Evolutionary conservation across 2,797 vertebrate species (phyloP).

Genomic region (Taeniopygia guttata): DNA sequence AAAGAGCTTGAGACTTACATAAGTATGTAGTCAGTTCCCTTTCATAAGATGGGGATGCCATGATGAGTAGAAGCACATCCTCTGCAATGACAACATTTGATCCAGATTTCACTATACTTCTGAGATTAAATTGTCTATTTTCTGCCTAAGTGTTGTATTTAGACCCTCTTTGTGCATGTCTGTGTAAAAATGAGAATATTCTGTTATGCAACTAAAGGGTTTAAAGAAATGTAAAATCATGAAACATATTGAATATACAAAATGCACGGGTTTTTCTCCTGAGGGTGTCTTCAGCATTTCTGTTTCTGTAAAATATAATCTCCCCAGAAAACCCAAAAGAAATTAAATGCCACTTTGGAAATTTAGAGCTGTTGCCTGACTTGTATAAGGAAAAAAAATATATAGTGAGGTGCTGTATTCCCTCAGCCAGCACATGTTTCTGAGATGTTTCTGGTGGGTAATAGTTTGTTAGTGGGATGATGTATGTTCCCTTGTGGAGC

Average conservation of each 20-base stretch:
- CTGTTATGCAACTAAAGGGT: neutral
- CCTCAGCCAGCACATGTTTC: conserved; percentile 7
- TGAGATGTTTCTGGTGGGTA: conserved; percentile 19
- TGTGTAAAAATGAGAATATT: neutral
- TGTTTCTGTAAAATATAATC: neutral
- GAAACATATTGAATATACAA: neutral
- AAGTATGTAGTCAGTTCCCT: neutral
- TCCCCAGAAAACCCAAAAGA: neutral
- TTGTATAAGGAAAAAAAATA: neutral
- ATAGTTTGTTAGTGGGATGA: conserved; percentile 53
- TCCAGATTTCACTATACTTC: neutral
- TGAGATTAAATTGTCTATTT: neutral
- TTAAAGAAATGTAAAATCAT: neutral
- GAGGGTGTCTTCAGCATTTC: neutral
- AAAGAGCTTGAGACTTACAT: neutral
- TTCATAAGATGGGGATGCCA: neutral
- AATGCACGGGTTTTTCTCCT: neutral
- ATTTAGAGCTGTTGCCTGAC: neutral
- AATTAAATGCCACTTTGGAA: neutral
- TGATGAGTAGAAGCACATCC: neutral
- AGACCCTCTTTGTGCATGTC: neutral
- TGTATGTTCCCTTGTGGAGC: conserved; percentile 15
- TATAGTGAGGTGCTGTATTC: conserved; percentile 15
- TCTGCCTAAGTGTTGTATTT: neutral
- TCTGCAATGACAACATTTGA: neutral